Evolutionary conservation across 2,113 vertebrate species (phyloP).

Genomic region (Cyanoderma ruficeps): DNA sequence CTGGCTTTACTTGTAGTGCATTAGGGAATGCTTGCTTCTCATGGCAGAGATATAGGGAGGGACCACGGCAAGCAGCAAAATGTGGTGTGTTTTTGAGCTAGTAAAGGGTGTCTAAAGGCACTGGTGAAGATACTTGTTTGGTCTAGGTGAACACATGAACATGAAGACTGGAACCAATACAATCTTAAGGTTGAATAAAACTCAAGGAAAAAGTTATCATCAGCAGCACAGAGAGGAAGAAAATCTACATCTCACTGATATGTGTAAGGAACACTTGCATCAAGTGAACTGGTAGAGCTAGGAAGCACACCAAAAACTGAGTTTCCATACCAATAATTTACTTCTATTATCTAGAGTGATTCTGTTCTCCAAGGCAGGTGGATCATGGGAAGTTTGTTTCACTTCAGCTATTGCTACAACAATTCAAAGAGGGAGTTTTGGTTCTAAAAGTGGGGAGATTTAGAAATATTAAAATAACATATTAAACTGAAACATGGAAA

Average conservation of each 20-base stretch:
- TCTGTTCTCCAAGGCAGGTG: neutral
- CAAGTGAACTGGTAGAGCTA: neutral
- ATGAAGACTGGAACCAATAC: neutral
- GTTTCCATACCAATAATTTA: neutral
- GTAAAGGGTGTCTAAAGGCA: neutral
- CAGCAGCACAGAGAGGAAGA: neutral
- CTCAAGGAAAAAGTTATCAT: neutral
- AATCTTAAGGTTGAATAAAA: neutral
- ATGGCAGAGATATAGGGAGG: neutral
- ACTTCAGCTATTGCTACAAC: neutral
- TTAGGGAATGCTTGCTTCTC: neutral
- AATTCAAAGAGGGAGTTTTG: neutral
- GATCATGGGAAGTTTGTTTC: neutral
- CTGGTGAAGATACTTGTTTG: neutral
- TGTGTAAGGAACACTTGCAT: neutral
- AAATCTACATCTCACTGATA: neutral
- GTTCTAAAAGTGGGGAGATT: neutral
- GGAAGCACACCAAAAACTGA: neutral
- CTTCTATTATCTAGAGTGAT: neutral
- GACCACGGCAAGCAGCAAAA: neutral
- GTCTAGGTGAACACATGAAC: neutral
- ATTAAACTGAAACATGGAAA: neutral
- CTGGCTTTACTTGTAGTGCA: slow-evolving; percentile 11
- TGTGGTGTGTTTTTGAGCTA: neutral
- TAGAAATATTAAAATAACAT: neutral